phyloP scores from a whole-genome alignment of 2,797 vertebrate genomes.

The Chaetophractus vellerosus region DNA sequence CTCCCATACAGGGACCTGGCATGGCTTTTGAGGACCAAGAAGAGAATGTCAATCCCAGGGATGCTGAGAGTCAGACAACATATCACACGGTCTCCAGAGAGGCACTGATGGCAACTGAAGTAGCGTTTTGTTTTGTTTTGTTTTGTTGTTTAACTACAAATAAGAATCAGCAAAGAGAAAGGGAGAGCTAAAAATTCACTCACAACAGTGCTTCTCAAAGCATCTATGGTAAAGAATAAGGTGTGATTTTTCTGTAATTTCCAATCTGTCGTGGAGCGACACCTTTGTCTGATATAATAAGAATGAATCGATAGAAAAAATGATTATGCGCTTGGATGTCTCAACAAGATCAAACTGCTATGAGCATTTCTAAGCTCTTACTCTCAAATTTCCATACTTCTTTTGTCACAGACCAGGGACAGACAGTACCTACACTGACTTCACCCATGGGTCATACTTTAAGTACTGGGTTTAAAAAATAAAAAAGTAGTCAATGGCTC shows the following conservation, averaged over 20 bases:
- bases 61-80: not conserved
- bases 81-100: no score
- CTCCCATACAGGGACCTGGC: not conserved
- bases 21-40: fast-evolving
- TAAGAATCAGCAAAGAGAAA: not conserved
- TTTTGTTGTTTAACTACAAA: constrained; percentile 41
- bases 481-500: not conserved
- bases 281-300: not conserved
- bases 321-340: not conserved
- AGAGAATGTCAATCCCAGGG: not conserved
- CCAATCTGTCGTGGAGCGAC: not conserved
- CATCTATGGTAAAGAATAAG: not conserved
- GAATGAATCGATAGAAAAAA: not conserved
- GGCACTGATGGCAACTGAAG: not conserved
- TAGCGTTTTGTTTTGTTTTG: not conserved
- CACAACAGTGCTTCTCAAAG: not conserved
- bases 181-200: not conserved
- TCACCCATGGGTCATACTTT: not conserved
- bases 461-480: not conserved
- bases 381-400: not conserved
- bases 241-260: not conserved
- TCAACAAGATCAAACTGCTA: not conserved
- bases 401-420: not conserved
- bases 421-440: not conserved
- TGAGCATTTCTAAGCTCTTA: not conserved